phyloP scores from a whole-genome alignment of 2,888 invertebrate species.

The Pheosia tremula region DNA sequence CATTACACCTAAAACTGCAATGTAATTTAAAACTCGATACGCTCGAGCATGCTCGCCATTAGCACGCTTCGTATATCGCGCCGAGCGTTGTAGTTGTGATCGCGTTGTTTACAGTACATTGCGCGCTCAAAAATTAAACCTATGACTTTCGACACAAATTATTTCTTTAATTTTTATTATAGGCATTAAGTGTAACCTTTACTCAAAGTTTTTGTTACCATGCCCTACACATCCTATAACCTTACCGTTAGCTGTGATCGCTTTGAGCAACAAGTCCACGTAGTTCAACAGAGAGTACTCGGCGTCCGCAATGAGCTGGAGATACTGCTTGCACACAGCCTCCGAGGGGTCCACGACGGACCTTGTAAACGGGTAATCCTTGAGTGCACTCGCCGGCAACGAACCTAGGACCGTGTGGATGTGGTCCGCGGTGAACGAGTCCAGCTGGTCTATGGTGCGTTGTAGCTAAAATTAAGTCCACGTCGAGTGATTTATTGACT shows the following conservation, averaged over 20 bases:
- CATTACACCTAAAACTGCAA: no score
- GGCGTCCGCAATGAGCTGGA: conserved; percentile 53
- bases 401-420: neutral
- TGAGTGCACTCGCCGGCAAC: conserved; percentile 26
- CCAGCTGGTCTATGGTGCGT: conserved; percentile 7
- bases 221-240: conserved; percentile 1
- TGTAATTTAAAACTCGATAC: no score
- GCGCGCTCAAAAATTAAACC: no score
- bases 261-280: conserved; percentile 28
- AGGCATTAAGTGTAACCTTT: no score
- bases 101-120: no score
- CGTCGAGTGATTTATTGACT: neutral
- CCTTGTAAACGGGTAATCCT: conserved; percentile 12
- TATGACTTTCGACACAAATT: no score
- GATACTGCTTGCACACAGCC: conserved; percentile 35
- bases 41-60: no score
- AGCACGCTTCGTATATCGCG: no score
- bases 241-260: conserved; percentile 14
- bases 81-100: no score
- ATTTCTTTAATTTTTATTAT: no score
- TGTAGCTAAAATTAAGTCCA: neutral
- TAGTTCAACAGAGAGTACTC: conserved; percentile 34
- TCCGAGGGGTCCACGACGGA: conserved; percentile 15
- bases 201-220: no score
- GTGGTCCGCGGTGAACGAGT: conserved; percentile 7